Percentiles rank a stretch among this genome's conserved stretches.
phyloP scores from a whole-genome alignment of 2,888 invertebrate genomes.

The Thereva unica region DNA sequence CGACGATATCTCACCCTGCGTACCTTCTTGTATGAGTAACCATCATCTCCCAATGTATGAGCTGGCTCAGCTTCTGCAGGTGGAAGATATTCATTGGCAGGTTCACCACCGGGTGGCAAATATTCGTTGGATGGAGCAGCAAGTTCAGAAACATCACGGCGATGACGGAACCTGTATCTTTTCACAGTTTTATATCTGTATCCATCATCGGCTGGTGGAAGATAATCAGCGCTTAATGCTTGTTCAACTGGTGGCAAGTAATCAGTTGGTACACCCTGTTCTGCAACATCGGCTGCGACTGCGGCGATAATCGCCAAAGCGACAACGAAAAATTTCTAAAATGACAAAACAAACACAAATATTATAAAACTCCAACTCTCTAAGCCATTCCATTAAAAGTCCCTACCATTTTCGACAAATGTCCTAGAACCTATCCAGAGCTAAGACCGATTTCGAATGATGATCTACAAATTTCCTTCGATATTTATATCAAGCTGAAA shows the following conservation, averaged over 20 bases:
- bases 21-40: background rate
- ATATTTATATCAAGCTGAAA: conserved; percentile 12
- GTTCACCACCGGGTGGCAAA: background rate
- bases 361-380: background rate
- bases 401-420: conserved; percentile 12
- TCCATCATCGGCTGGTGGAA: conserved; percentile 22
- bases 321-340: conserved; percentile 22
- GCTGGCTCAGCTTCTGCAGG: conserved; percentile 2
- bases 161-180: conserved; percentile 15
- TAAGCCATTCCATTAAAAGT: background rate
- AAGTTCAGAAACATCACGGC: conserved; percentile 31
- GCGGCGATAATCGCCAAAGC: conserved; percentile 7
- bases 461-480: conserved; percentile 14
- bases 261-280: conserved; percentile 17
- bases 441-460: conserved; percentile 24
- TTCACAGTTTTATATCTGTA: conserved; percentile 18
- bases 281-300: conserved; percentile 14
- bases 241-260: conserved; percentile 24
- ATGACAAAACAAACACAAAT: background rate
- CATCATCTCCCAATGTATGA: background rate
- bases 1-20: background rate
- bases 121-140: conserved; percentile 1
- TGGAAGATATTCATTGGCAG: background rate
- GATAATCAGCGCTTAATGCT: background rate
- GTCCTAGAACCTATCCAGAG: conserved; percentile 18